Base-by-base conservation (phyloP, 2,797 vertebrate species). In the Strix occidentalis region DNA sequence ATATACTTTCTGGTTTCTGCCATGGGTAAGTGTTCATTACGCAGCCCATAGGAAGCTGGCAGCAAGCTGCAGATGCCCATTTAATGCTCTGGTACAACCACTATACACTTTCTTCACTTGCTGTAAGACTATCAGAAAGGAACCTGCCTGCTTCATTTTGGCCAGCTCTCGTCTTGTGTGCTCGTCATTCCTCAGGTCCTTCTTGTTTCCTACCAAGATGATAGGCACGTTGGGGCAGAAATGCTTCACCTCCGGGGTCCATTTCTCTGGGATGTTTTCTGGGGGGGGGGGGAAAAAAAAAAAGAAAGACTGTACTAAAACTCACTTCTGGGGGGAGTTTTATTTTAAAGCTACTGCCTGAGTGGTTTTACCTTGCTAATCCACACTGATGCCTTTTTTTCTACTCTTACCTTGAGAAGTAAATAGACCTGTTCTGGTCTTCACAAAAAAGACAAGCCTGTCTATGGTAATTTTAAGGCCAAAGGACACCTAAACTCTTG, bases 221-320 rank as follows among this genome's bases (percentile, higher is more conserved):
- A 99, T 99, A 97, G 99, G 99, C 97, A 99, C 99, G 3, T 99
- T 99, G 94, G 99, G 99, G 96, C 99, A 99, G 97, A 99, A 99
- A 97, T 99, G 99, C 98, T 99, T 99, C 81, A 99, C 99, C 97
- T 99, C 99, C 0, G 99, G 99, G 71, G 99, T 99, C 99, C 99
- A 99, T 91, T 99, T 99, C 97, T 99, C 99, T 93, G 99, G 99
- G 98, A 99, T 99, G 98, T 99, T 99, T 98, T 99, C 99, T 99
- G 96, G 14, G 25, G 25, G 50, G 15, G 24, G 7, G 5, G n/a
- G n/a, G n/a, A 95, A 48, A 80, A 84, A 11, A 85, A 81, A 16
- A 11, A 88, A 66, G 13, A 16, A 41, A 61, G 26, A 78, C 50
- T 43, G 31, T 56, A 90, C 21, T 74, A 45, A 61, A 72, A 1